A percentile compares a stretch with the other conserved stretches of the same genome.
These are phyloP conservation scores for Caenorhabditis plicata DNA, from an alignment of 2,888 invertebrate genomes.

Conservation along the genomic window DNA sequence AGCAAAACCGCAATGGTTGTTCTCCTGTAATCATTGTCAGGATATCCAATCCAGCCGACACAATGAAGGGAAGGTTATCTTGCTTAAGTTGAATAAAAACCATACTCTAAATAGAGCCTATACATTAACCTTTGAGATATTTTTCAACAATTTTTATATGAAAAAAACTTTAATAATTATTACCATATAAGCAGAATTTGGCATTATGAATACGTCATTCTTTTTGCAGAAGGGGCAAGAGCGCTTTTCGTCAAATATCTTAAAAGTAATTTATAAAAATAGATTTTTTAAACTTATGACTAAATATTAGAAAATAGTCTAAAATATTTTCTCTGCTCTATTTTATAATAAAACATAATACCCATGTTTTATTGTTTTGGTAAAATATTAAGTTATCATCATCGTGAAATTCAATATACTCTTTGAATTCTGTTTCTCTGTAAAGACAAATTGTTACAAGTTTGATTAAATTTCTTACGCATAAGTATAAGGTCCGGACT, in stretches of 20 bases:
- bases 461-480: slow-evolving; percentile 24
- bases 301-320: too few species aligned
- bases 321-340: too few species aligned
- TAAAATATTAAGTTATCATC: slow-evolving; percentile 37
- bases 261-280: slow-evolving; percentile 7
- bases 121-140: neutral
- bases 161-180: neutral
- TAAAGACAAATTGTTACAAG: slow-evolving; percentile 9
- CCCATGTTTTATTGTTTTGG: slow-evolving; percentile 44
- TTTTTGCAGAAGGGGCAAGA: slow-evolving; percentile 32
- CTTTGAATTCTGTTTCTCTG: slow-evolving; percentile 53
- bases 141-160: neutral
- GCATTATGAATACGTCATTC: slow-evolving; percentile 24
- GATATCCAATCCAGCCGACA: slow-evolving; percentile 14
- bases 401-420: slow-evolving; percentile 40
- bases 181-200: slow-evolving; percentile 44
- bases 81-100: slow-evolving; percentile 23
- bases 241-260: slow-evolving; percentile 30
- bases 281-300: neutral
- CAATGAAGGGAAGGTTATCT: slow-evolving; percentile 5
- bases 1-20: slow-evolving; percentile 29
- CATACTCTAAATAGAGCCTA: slow-evolving; percentile 18
- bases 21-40: slow-evolving; percentile 34
- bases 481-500: slow-evolving; percentile 44
- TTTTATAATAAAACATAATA: slow-evolving; percentile 4